Evolutionary conservation across 1,140 invertebrate genomes (phyloP), one percentile per base, ranked within the genome.

Genomic region (Aphaenogaster rudis): DNA sequence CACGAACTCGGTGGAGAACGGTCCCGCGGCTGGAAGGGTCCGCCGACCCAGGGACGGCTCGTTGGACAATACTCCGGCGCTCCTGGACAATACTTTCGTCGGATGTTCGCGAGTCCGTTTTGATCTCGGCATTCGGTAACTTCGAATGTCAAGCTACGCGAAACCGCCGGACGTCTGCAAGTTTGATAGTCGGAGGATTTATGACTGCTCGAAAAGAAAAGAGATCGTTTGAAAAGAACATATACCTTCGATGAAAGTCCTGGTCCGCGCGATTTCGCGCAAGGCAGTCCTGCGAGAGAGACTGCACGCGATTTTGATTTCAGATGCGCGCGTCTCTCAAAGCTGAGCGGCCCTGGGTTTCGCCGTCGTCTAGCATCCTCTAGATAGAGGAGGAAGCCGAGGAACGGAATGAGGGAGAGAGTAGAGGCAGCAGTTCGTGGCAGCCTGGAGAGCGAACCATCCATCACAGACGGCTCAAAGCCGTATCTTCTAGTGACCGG

Each of bases 391-490:
- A 86, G 84, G 86, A 91, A 63, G 54, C 50, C 39, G 79, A 72
- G 52, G 61, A 80, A 66, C 85, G 66, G 79, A 36, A 85, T 57
- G 50, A 52, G 36, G 48, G 88, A 82, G 86, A 88, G 87, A 92
- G 86, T 89, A 90, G 91, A 88, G 89, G 88, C 89, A 93, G 91
- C 88, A 88, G 91, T 92, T 92, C 91, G 91, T 92, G 89, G 90
- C 89, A 88, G 76, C 64, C 72, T 72, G 76, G 92, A 93, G 89
- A 94, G 90, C 90, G 92, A 94, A 94, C 92, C 94, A 95, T 95
- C 95, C 94, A 95, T 95, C 95, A 95, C 94, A 88, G 90, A 91
- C 88, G 89, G 91, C 93, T 95, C 94, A 95, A 95, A 95, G 94
- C 93, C 91, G 92, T 94, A 93, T 94, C 92, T 89, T 87, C 80